Base-by-base conservation (phyloP, 2,113 vertebrate genomes). In the Corvus hawaiiensis region DNA sequence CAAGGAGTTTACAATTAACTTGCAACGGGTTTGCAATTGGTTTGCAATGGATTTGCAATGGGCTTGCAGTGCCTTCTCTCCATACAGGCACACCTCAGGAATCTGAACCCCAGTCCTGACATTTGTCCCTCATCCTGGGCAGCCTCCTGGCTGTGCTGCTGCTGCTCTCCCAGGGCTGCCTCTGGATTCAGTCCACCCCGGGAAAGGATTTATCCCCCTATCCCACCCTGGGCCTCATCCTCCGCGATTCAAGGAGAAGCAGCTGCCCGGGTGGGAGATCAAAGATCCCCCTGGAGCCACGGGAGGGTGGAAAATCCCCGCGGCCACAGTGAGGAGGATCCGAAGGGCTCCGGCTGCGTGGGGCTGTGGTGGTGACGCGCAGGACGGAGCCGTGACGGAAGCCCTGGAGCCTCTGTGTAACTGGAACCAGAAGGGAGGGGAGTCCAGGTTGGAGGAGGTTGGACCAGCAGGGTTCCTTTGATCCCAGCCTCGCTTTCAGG, bases 11-110 rank as follows among this genome's bases (percentile, higher is more conserved):
- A 20, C 9, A 30, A 44, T 13, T 23, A 2, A 10, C 4, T 66
- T 66, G 21, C 66, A 61, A n/a, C 0, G 1, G 18, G 4, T 0
- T 51, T 51, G 7, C 7, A 35, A 8, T 3, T 0, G 16, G 10
- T 48, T 22, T 33, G 21, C 52, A 33, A 10, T 22, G 49, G 32
- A 13, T 4, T 41, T 85, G 9, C 19, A 12, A 27, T 2, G 39
- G 46, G 11, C 16, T 39, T 64, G 26, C 72, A 26, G 4, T 2
- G 19, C 7, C 67, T 46, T 30, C 55, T 17, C 2, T 16, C 35
- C n/a, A 9, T 3, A 2, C 1, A 3, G n/a, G 16, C 41, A 2
- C 48, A 6, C 21, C 37, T 26, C 66, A 2, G 28, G 51, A 52
- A n/a, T 13, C 32, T 14, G 0, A 54, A 59, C 21, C 72, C 51